phyloP scores from a whole-genome alignment of 1,140 invertebrate genomes.

The Ceratitis capitata region DNA sequence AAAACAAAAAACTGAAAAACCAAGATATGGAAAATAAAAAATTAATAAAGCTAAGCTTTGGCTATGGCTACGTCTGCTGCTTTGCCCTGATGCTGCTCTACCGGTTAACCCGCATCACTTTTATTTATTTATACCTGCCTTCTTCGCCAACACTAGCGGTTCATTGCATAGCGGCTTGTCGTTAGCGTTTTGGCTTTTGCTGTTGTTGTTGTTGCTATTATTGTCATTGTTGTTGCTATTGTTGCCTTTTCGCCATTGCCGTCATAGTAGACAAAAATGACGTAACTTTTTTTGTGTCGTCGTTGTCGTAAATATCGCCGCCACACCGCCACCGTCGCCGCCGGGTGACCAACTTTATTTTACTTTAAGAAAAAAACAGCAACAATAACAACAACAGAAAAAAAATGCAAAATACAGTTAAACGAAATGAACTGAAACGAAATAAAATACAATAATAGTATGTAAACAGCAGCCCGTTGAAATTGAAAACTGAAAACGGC shows the following conservation, averaged over 20 bases:
- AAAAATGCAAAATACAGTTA: neutral
- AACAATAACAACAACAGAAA: neutral
- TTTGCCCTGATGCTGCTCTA: neutral
- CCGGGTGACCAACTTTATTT: slow-evolving; percentile 4
- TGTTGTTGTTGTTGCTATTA: neutral
- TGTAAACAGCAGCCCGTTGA: slow-evolving; percentile 47
- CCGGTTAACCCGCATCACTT: neutral
- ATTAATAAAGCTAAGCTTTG: neutral
- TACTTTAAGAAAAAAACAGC: neutral
- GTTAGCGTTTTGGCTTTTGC: neutral
- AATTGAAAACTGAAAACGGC: slow-evolving; percentile 53
- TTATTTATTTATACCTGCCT: too few relatives aligned
- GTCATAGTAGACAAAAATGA: slow-evolving; percentile 38
- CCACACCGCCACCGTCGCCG: neutral
- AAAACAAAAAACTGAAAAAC: neutral
- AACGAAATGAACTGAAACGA: slow-evolving; percentile 23
- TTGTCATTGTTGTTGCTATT: neutral
- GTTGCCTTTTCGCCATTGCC: neutral
- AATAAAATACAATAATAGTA: too few relatives aligned
- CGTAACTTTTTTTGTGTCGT: slow-evolving; percentile 44
- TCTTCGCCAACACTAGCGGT: too few relatives aligned
- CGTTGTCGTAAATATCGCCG: slow-evolving; percentile 46
- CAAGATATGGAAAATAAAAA: neutral
- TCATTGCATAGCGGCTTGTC: too few relatives aligned
- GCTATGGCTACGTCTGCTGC: neutral